Base-by-base conservation (phyloP, 2,113 vertebrate species). In the Tetrax tetrax region DNA sequence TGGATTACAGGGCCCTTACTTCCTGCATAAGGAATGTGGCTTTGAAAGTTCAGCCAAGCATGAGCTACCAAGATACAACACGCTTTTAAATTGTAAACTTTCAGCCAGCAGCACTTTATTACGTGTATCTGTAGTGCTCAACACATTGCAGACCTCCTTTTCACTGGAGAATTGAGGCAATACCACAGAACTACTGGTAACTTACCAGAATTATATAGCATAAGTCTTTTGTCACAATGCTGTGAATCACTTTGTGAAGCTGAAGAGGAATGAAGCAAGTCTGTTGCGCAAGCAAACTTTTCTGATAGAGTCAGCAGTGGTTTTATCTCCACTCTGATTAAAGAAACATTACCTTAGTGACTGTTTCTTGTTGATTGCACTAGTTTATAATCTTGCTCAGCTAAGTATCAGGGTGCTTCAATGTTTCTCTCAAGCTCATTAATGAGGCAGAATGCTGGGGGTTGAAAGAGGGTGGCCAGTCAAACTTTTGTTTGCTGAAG, bases 351-450 rank as follows among this genome's bases (percentile, higher is more conserved):
- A 59, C 85, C 65, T 59, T 57, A 82, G n/a, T 64, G 83, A 95
- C 86, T 21, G 10, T 91, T 96, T 92, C 16, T 77, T 66, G 60
- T 89, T 65, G 83, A 41, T 90, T 48, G 22, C 38, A 53, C 29
- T 9, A 12, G 29, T 60, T 94, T 65, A 85, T 71, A 75, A 69
- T 54, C 56, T 74, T 54, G 9, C 57, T 90, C 54, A 94, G 74
- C 27, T 48, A 33, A 87, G 35, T 37, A 76, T 81, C 64, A 72
- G 71, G 69, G 83, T 1, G 7, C 53, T 94, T 95, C 59, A 35
- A 5, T 70, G 47, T 66, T 96, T 95, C 75, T 77, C n/a, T 93
- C 50, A 72, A 90, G 84, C 69, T 89, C 71, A 77, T 25, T 94
- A 45, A 78, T 19, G 61, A 83, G 50, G 20, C 61, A 83, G 59